Evolutionary conservation across 2,797 vertebrate genomes (phyloP).

Genomic region (Taeniopygia guttata): DNA sequence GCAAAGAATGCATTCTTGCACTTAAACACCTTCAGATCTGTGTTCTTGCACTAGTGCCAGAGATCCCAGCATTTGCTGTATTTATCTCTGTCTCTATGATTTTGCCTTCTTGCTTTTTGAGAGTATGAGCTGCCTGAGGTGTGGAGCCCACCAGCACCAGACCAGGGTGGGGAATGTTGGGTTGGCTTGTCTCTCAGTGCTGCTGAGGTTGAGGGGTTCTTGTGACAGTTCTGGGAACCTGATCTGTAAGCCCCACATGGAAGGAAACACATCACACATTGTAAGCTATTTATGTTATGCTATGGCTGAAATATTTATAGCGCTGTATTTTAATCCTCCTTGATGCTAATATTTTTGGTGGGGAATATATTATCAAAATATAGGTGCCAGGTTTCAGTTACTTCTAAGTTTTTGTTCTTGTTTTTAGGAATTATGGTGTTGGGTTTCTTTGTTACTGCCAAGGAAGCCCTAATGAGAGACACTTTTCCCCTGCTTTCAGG

Average conservation of each 20-base stretch:
- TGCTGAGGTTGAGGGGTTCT: background rate
- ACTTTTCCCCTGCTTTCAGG: background rate
- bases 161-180: background rate
- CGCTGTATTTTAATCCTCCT: background rate
- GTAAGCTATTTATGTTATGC: background rate
- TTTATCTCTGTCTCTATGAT: background rate
- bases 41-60: background rate
- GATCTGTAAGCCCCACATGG: background rate
- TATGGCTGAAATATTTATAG: background rate
- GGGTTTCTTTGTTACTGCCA: background rate
- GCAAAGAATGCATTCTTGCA: background rate
- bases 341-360: background rate
- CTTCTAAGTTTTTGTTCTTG: background rate
- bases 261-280: background rate
- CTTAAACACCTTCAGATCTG: background rate
- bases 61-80: background rate
- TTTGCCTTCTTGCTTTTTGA: background rate
- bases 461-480: background rate
- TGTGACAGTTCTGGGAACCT: background rate
- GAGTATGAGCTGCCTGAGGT: accelerated
- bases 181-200: background rate
- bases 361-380: background rate
- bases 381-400: background rate
- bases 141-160: background rate
- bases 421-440: background rate